phyloP scores from a whole-genome alignment of 1,140 invertebrate genomes.

The Trichonephila inaurata region DNA sequence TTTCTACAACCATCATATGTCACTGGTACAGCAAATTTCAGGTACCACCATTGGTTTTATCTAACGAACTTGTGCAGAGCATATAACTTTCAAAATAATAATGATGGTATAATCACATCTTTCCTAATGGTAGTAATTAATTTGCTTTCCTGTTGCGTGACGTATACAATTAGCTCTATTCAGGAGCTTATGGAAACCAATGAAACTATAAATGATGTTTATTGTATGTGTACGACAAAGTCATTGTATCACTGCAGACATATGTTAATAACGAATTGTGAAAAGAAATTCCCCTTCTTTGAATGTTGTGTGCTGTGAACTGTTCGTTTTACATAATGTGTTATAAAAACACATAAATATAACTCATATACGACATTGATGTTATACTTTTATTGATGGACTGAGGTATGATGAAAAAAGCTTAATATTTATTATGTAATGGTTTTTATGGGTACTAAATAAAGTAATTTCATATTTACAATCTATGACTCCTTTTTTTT shows the following conservation, averaged over 20 bases:
- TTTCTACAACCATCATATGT: not conserved
- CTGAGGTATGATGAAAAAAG: constrained; percentile 16
- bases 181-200: not conserved
- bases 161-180: not conserved
- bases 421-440: constrained; percentile 69
- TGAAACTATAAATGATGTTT: not conserved
- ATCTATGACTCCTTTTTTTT: not conserved
- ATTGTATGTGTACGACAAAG: not conserved
- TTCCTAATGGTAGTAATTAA: not conserved
- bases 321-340: constrained; percentile 45
- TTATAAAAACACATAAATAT: constrained; percentile 26
- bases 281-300: constrained; percentile 5
- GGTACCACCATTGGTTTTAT: not conserved
- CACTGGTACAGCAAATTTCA: not conserved
- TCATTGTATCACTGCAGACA: not conserved
- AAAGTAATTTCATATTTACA: constrained; percentile 66
- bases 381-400: constrained; percentile 50
- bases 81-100: not conserved
- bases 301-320: constrained; percentile 43
- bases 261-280: not conserved
- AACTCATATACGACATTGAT: constrained; percentile 54
- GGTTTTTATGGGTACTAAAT: constrained; percentile 70
- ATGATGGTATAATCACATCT: not conserved
- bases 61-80: not conserved
- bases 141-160: constrained; percentile 5